Evolutionary conservation across 2,888 invertebrate species (phyloP), one percentile per base, ranked within the genome.

Genomic region (Hypomecis atomaria): DNA sequence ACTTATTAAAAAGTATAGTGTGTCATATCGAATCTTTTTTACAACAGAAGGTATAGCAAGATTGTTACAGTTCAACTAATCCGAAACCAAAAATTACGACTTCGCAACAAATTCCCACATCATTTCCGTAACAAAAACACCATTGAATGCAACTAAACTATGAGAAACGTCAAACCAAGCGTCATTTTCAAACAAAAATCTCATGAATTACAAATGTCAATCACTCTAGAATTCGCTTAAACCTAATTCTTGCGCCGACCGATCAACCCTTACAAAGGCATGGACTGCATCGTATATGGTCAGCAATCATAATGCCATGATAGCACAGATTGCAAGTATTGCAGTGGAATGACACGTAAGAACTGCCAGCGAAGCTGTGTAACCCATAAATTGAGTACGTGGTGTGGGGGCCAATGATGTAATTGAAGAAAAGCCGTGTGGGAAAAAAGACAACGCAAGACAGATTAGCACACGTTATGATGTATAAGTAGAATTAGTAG

Each of bases 241-340:
- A 63, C 68, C 42, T 52, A 45, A 67, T 48, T 64, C 70, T 74
- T 71, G 62, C 10, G 47, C 67, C 69, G 45, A 9, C 59, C 52
- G 0, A 23, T 23, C 23, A 23, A 23, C 10, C 53, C 50, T 60
- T 63, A 72, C 71, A 75, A 76, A 75, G 75, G 56, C 62, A 54
- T 67, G 64, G 47, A 58, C 61, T 40, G 53, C 70, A 58, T 77
- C 81, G 64, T 78, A 79, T 78, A 84, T 70, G 82, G 80, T 64
- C 65, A 71, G 69, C 75, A 77, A 81, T 84, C 83, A 82, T 83
- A 83, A 78, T 73, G 71, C 73, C 72, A 72, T 74, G 76, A 75
- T 71, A 73, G 70, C 59, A 59, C 36, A 47, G 66, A 59, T 62
- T 71, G 55, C 56, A 53, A 53, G 33, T 58, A 67, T 65, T 61